Evolutionary conservation across 92 coral and sea anemone genomes (phyloP).

Genomic region (Epizoanthus fatuus): DNA sequence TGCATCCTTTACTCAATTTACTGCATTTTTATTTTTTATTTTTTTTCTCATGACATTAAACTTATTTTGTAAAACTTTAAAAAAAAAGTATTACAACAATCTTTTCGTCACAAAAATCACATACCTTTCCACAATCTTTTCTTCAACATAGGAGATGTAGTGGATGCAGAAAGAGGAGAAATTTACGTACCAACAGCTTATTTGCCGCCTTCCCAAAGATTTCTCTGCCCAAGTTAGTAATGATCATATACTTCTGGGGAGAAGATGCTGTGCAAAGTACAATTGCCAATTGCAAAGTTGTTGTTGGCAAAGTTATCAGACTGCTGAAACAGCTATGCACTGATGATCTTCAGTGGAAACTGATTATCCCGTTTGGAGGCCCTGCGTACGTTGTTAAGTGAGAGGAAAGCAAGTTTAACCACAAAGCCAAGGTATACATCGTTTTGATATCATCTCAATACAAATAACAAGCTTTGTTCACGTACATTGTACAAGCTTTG

Average conservation of each 20-base stretch:
- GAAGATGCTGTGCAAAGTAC: background rate
- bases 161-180: slow-evolving; percentile 24
- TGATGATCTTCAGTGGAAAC: slow-evolving; percentile 9
- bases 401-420: slow-evolving; percentile 19
- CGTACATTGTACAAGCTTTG: too few species aligned
- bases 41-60: too few species aligned
- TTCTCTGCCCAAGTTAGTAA: background rate
- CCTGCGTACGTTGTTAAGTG: slow-evolving; percentile 41
- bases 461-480: too few species aligned
- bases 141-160: slow-evolving; percentile 32
- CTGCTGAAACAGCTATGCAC: slow-evolving; percentile 26
- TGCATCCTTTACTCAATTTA: too few species aligned
- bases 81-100: too few species aligned
- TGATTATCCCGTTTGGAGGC: slow-evolving; percentile 46
- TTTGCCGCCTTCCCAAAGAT: slow-evolving; percentile 32
- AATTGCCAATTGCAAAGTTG: background rate
- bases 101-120: too few species aligned
- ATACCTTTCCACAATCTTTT: background rate
- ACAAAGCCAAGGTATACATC: too few species aligned
- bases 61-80: too few species aligned
- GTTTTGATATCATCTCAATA: too few species aligned
- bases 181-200: slow-evolving; percentile 30
- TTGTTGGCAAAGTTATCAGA: slow-evolving; percentile 6
- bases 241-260: slow-evolving; percentile 23
- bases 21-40: too few species aligned